Evolutionary conservation across 2,797 vertebrate genomes (phyloP).

Genomic region (Micrastur ruficollis): DNA sequence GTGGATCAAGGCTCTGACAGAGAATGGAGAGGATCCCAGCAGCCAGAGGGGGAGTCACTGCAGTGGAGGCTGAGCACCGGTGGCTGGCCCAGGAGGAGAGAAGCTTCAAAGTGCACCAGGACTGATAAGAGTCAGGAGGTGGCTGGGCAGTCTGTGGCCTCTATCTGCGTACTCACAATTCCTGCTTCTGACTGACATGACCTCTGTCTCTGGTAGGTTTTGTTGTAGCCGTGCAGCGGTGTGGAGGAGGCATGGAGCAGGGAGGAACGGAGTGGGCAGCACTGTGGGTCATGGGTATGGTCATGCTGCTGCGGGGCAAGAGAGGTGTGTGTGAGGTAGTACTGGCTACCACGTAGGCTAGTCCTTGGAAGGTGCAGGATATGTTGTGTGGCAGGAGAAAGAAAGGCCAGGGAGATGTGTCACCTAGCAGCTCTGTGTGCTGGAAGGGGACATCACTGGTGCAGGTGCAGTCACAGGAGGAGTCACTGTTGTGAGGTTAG

Average conservation of each 20-base stretch:
- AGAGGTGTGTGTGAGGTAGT: no score
- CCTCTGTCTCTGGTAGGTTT: not conserved
- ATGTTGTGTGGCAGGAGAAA: not conserved
- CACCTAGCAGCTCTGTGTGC: no score
- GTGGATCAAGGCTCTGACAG: not conserved
- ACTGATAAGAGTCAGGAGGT: not conserved
- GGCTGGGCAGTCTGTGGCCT: not conserved
- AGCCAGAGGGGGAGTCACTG: not conserved
- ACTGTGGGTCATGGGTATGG: fast-evolving
- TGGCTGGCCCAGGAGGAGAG: not conserved
- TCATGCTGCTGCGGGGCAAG: not conserved
- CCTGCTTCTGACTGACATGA: not conserved
- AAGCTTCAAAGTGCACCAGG: no score
- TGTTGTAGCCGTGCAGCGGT: not conserved
- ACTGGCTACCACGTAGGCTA: fast-evolving
- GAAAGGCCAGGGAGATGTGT: not conserved
- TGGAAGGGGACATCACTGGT: no score
- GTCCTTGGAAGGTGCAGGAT: not conserved
- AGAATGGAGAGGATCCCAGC: not conserved
- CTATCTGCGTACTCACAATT: not conserved
- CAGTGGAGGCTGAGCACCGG: not conserved
- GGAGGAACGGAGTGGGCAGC: not conserved
- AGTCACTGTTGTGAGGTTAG: no score
- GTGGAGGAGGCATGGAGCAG: not conserved
- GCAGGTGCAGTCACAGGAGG: not conserved